Conservation (phyloP, 2,797 vertebrate genomes). For the Cossypha dichroa region DNA sequence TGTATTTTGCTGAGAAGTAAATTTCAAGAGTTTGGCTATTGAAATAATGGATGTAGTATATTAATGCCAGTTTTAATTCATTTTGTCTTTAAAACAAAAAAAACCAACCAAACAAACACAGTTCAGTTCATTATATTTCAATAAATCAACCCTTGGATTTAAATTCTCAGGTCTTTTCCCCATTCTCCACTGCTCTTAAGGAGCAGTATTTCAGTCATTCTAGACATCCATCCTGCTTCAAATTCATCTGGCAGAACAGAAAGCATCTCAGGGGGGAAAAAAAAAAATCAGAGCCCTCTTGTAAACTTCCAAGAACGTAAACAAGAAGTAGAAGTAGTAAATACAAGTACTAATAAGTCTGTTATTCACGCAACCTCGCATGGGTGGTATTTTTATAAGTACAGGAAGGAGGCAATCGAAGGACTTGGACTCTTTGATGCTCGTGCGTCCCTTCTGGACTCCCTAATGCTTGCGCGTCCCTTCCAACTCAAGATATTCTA, state of each 20-base stretch:
- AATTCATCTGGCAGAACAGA: background rate
- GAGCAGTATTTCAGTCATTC: background rate
- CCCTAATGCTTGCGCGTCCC: no score
- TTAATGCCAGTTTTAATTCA: background rate
- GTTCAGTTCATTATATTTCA: background rate
- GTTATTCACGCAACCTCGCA: background rate
- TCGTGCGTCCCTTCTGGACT: background rate
- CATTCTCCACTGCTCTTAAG: background rate
- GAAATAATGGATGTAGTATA: background rate
- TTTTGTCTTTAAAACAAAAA: background rate
- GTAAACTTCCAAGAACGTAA: background rate
- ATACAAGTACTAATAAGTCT: fast-evolving
- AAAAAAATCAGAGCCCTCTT: background rate
- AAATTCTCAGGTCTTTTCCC: background rate
- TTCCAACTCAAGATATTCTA: background rate
- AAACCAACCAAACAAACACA: no score
- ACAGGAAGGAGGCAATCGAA: background rate
- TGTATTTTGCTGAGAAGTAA: background rate
- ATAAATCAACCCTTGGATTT: background rate
- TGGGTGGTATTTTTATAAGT: background rate
- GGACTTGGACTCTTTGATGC: background rate
- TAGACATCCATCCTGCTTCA: background rate
- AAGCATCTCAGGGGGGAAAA: background rate
- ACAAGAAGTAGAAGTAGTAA: background rate
- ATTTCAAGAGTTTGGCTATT: background rate